A percentile compares a stretch with the other conserved stretches of the same genome.
These are phyloP conservation scores for Tenthredo amoena DNA, from an alignment of 2,888 invertebrate genomes.

Conservation along the genomic window DNA sequence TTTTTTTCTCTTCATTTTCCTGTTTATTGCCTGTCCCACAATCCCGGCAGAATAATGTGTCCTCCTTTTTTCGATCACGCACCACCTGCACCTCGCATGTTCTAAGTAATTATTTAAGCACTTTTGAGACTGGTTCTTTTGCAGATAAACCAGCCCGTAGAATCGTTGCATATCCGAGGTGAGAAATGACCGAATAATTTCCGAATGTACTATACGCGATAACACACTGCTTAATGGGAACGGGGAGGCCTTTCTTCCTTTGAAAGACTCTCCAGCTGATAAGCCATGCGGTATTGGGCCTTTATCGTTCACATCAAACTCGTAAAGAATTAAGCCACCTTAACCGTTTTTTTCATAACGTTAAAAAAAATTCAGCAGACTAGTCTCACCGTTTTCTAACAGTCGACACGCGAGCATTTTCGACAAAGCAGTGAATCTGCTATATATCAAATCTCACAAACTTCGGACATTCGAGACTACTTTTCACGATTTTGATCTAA, in stretches of 20 bases:
- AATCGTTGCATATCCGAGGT: slow-evolving; percentile 9
- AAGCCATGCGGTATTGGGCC: background rate
- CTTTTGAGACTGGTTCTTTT: slow-evolving; percentile 14
- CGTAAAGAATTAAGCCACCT: background rate
- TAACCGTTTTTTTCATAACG: background rate
- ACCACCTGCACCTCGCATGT: slow-evolving; percentile 5
- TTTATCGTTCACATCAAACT: background rate
- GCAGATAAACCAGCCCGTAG: slow-evolving; percentile 12
- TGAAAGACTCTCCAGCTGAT: background rate
- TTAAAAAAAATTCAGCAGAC: background rate
- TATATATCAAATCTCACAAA: background rate
- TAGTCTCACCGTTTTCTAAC: background rate
- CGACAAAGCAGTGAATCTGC: background rate
- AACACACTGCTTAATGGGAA: background rate
- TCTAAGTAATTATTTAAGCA: slow-evolving; percentile 14
- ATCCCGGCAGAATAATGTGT: background rate
- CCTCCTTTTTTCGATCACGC: background rate
- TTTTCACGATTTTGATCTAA: background rate
- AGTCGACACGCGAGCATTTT: background rate
- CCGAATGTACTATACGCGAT: slow-evolving; percentile 14
- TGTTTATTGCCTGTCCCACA: slow-evolving; percentile 9
- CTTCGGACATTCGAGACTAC: background rate
- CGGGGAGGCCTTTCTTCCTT: background rate
- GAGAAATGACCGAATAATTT: slow-evolving; percentile 22
- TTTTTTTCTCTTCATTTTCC: background rate